Evolutionary conservation across 2,113 vertebrate genomes (phyloP).

Genomic region (Eolophus roseicapilla): DNA sequence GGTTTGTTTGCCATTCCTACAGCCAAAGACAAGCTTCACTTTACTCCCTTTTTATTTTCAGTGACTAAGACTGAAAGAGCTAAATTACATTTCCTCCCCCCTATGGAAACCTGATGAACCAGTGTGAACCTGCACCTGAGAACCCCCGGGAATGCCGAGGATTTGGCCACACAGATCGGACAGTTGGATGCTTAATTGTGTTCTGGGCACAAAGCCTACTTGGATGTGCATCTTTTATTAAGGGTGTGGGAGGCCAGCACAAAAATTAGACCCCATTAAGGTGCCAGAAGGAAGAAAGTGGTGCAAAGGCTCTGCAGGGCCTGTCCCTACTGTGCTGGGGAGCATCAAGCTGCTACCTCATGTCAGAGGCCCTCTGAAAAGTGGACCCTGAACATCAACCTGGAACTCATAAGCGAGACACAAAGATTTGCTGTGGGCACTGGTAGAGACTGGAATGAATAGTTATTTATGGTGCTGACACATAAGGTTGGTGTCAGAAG

Average conservation of each 20-base stretch:
- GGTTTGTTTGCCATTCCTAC: constrained; percentile 50
- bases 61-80: constrained; percentile 51
- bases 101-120: constrained; percentile 59
- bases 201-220: constrained; percentile 47
- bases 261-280: constrained; percentile 32
- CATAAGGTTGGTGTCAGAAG: not conserved
- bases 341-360: not conserved
- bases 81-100: constrained; percentile 51
- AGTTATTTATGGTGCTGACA: not conserved
- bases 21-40: constrained; percentile 46
- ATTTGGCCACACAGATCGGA: constrained; percentile 56
- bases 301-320: not conserved
- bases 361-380: not conserved
- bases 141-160: not conserved
- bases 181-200: constrained; percentile 45
- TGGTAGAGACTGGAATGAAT: not conserved
- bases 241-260: constrained; percentile 22
- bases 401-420: not conserved
- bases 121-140: constrained; percentile 62
- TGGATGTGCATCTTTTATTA: constrained; percentile 25
- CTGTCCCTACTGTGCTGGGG: not conserved
- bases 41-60: constrained; percentile 50
- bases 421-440: not conserved
- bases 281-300: constrained; percentile 7
- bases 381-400: not conserved